Percentiles rank a stretch among this genome's conserved stretches.
phyloP scores from a whole-genome alignment of 2,888 invertebrate genomes.

The Synanthedon myopaeformis region DNA sequence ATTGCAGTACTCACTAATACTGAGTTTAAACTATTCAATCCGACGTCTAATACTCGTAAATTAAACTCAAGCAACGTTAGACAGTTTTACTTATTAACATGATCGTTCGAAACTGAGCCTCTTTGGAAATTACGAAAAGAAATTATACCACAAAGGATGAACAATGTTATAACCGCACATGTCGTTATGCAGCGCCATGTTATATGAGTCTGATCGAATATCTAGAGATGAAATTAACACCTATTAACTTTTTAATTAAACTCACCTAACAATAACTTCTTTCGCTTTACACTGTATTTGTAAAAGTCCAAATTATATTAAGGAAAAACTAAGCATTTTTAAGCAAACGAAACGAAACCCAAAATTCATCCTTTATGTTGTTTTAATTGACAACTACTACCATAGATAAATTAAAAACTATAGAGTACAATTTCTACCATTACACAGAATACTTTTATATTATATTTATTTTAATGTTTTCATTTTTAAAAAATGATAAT shows the following conservation, averaged over 20 bases:
- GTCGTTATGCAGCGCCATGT: conserved; percentile 63
- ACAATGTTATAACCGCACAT: conserved; percentile 56
- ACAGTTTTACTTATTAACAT: conserved; percentile 22
- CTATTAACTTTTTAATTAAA: conserved; percentile 20
- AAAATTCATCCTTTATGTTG: conserved; percentile 39
- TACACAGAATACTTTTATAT: too few relatives aligned
- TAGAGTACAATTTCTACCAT: too few relatives aligned
- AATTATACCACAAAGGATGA: conserved; percentile 49
- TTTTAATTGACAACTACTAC: conserved; percentile 61
- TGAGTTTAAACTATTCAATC: background rate
- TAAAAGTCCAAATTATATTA: conserved; percentile 1
- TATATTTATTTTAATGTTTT: too few relatives aligned
- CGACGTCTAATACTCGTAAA: conserved; percentile 33
- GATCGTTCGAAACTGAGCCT: conserved; percentile 20
- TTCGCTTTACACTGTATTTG: conserved; percentile 16
- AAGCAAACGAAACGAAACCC: conserved; percentile 2
- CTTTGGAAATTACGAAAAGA: conserved; percentile 28
- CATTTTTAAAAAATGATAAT: too few relatives aligned
- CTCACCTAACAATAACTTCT: conserved; percentile 40
- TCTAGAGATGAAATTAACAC: conserved; percentile 13
- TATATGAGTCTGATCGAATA: conserved; percentile 27
- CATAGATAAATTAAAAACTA: background rate
- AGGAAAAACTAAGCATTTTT: background rate
- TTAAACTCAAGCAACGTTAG: conserved; percentile 31
- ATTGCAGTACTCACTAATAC: conserved; percentile 47